Percentiles rank a stretch among this genome's conserved stretches.
These are phyloP conservation scores for Nesoenas mayeri DNA, from an alignment of 2,113 vertebrate genomes.

Conservation along the genomic window DNA sequence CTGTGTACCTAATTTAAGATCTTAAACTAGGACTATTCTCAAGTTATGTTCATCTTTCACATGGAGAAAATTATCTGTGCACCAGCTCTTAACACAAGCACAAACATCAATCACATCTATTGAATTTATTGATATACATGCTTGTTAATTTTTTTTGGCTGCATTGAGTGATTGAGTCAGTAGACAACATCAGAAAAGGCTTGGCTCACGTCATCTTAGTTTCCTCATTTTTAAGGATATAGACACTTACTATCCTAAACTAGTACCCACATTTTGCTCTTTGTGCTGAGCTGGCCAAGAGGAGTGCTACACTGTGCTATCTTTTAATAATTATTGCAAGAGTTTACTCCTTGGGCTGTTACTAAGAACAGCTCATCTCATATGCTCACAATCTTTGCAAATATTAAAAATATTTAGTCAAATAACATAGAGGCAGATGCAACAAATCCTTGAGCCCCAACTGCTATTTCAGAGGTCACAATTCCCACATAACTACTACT, in stretches of 20 bases:
- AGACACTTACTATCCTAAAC: neutral
- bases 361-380: neutral
- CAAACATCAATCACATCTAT: neutral
- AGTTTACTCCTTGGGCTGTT: neutral
- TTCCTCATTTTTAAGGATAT: neutral
- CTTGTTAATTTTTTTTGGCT: neutral
- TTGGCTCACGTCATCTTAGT: accelerated
- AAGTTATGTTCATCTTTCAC: neutral
- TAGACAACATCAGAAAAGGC: neutral
- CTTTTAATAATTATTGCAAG: neutral
- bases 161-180: neutral
- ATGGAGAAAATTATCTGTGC: neutral
- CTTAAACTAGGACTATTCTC: neutral
- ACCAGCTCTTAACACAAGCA: neutral
- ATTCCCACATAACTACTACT: neutral
- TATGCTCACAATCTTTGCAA: neutral
- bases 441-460: neutral
- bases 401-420: neutral
- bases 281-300: neutral
- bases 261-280: neutral
- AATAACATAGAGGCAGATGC: neutral
- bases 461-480: neutral
- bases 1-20: neutral
- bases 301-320: neutral
- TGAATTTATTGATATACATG: neutral